These are phyloP conservation scores for Papilio gigon DNA, from an alignment of 2,888 invertebrate genomes.

Conservation along the genomic window DNA sequence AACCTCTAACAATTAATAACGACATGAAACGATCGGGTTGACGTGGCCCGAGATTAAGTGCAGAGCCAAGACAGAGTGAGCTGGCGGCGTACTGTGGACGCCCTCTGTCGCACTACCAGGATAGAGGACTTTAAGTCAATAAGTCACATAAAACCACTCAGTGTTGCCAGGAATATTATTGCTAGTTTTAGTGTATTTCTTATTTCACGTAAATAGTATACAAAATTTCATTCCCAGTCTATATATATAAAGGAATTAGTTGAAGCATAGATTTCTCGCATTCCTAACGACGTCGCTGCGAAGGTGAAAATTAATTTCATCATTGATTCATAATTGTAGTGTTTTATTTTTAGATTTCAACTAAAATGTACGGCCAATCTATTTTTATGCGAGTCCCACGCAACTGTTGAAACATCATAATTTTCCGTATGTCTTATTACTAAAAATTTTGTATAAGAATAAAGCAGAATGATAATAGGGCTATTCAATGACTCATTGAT, in stretches of 20 bases:
- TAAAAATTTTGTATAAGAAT: neutral
- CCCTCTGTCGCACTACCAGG: no score
- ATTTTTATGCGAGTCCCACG: conserved; percentile 11
- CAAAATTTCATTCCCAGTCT: neutral
- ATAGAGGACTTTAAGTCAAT: no score
- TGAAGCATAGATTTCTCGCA: neutral
- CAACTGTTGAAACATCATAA: conserved; percentile 5
- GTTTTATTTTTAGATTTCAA: conserved; percentile 21
- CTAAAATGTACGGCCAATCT: neutral
- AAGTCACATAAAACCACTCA: no score
- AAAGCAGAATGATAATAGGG: no score
- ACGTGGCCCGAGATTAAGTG: no score
- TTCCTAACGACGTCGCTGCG: conserved; percentile 10
- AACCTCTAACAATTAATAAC: no score
- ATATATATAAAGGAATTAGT: neutral
- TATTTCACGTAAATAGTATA: neutral
- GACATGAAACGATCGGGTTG: no score
- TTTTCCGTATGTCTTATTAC: neutral
- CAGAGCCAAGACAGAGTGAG: no score
- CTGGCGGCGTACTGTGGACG: no score
- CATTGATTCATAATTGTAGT: conserved; percentile 21
- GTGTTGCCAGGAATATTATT: no score
- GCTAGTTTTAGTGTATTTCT: neutral
- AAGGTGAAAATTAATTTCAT: conserved; percentile 21
- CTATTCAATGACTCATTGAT: no score